Evolutionary conservation across 2,113 vertebrate genomes (phyloP).

Genomic region (Natator depressus): DNA sequence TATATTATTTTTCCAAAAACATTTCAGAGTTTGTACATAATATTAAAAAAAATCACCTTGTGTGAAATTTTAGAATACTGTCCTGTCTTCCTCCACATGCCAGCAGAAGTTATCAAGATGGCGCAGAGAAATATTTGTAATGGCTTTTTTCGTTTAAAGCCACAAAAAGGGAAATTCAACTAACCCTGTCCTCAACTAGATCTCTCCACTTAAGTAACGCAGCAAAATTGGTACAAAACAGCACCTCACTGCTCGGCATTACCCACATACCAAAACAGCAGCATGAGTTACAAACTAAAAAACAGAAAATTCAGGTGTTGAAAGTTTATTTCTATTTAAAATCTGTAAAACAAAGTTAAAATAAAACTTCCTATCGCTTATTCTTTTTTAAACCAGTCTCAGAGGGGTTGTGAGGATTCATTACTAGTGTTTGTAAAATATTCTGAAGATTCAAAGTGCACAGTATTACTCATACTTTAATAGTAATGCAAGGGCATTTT

Average conservation of each 20-base stretch:
- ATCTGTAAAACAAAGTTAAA: neutral
- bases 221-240: neutral
- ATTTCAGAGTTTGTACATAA: neutral
- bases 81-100: neutral
- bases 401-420: neutral
- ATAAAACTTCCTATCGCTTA: fast-evolving
- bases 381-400: neutral
- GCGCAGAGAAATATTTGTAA: neutral
- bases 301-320: fast-evolving
- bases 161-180: fast-evolving
- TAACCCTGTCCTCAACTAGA: fast-evolving
- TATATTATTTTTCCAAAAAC: fast-evolving
- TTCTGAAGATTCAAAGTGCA: neutral
- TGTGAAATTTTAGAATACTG: neutral
- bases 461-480: neutral
- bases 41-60: too few species aligned
- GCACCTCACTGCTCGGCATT: fast-evolving
- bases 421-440: neutral
- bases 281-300: neutral
- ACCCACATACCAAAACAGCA: neutral
- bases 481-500: too few species aligned
- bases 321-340: neutral
- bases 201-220: neutral
- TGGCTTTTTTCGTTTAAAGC: neutral
- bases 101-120: neutral